Base-by-base conservation (phyloP, 92 coral and sea anemone species). In the Virgularia gustaviana region DNA sequence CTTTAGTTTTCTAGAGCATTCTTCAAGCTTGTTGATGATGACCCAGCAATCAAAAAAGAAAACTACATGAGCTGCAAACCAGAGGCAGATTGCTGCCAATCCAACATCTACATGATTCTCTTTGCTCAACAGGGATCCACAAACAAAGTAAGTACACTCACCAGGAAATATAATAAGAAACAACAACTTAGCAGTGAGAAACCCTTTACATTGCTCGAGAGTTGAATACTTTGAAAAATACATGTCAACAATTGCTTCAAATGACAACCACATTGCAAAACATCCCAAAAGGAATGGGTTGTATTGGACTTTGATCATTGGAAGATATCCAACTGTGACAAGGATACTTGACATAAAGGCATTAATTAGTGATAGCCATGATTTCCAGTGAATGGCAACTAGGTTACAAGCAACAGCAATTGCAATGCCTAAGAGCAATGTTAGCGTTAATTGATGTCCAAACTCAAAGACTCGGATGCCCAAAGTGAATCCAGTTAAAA, bases 31-130 rank as follows among this genome's bases (percentile, higher is more conserved):
- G 41, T 84, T 83, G n/a, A 86, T 70, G 73, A 94, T 89, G 10
- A 94, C 92, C 99, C 99, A 94, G 63, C 89, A 86, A 4, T 95
- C 90, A 9, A 94, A 70, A 29, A 87, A 59, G 71, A 89, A 94
- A 85, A 89, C 88, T 36, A 88, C 74, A 63, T 94, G 99, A 56
- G 87, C 88, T 39, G 85, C 78, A 27, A 92, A 72, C 98, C 96
- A 92, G 31, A 87, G 82, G 71, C 89, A 89, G 37, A 89, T 16
- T 0, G 94, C 96, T 34, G 86, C 71, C 71, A 80, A 82, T 65
- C 84, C 85, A 25, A 89, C 81, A 5, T 86, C 85, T 8, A 86
- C 62, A 36, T 83, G 57, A 60, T 86, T 85, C 6, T 60, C 58
- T 62, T 80, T 37, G 10, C 85, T 73, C 32, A 83, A 90, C 65